Base-by-base conservation (phyloP, 2,113 vertebrate species). In the Phaethon lepturus region DNA sequence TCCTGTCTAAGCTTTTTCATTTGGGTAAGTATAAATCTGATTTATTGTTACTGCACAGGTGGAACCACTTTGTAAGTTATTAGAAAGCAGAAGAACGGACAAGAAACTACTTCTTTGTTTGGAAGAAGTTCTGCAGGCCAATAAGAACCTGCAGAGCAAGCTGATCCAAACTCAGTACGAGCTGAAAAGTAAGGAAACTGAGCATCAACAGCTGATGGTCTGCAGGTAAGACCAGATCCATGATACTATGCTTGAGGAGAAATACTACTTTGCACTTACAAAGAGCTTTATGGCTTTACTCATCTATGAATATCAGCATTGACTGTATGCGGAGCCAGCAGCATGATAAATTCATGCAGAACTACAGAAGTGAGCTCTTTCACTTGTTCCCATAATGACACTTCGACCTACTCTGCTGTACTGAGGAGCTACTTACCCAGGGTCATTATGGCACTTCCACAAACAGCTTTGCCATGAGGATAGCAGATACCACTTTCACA, bases 81-180 rank as follows among this genome's bases (percentile, higher is more conserved):
- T 98, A 49, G 97, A 98, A 50, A 60, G 86, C 24, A 59, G 96
- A 47, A 95, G 94, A 92, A 91, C 71, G 77, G 98, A 98, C 94
- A 98, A 98, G 72, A 97, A 94, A 73, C 98, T 97, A 47, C 97
- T 98, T 58, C 42, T 81, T 90, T 95, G 13, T 81, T 94, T 98
- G 63, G 97, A 98, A 66, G 97, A 98, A 80, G 85, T 96, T 62
- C 64, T 98, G 60, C 97, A 97, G 73, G 93, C 96, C 66, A 98
- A 95, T 56, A 93, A 44, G 67, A 72, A 59, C 42, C 86, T 98
- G 59, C 98, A 98, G 79, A 91, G 80, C 58, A 98, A 97, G 77
- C 81, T 98, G 40, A 95, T 95, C 33, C 93, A 86, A 29, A 24
- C 96, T 60, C 94, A 97, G 2, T 86, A 97, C 24, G 95, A 98